Conservation (phyloP, 2,113 vertebrate species). For the Ancistrus triradiatus region DNA sequence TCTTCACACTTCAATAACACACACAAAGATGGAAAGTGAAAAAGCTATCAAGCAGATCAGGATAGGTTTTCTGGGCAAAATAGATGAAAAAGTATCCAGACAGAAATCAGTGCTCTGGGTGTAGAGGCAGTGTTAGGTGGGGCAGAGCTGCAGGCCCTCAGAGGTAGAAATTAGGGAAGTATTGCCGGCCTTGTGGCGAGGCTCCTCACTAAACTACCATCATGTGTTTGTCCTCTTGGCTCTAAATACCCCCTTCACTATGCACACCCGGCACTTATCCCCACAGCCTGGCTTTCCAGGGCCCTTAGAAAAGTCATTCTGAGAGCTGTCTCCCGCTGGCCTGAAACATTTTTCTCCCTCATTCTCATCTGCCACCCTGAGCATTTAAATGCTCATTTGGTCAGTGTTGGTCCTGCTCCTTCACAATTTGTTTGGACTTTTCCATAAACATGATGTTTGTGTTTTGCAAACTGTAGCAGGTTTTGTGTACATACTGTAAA, state of each 20-base stretch:
- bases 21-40: no score
- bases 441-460: constrained; percentile 40
- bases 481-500: constrained; percentile 21
- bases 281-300: constrained; percentile 27
- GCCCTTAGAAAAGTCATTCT: constrained; percentile 50
- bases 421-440: constrained; percentile 14
- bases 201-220: constrained; percentile 46
- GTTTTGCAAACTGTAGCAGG: constrained; percentile 23
- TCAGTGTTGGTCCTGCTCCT: neutral
- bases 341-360: constrained; percentile 19
- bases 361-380: constrained; percentile 26
- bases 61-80: neutral
- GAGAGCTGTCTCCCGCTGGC: constrained; percentile 49
- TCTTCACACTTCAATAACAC: no score
- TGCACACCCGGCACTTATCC: constrained; percentile 44
- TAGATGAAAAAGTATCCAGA: neutral
- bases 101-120: constrained; percentile 21
- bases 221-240: constrained; percentile 49
- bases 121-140: constrained; percentile 45
- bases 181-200: constrained; percentile 38
- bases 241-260: constrained; percentile 49
- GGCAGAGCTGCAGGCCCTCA: constrained; percentile 33
- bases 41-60: neutral
- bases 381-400: constrained; percentile 39
- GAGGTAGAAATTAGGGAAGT: constrained; percentile 50